Evolutionary conservation across 1,140 invertebrate species (phyloP).

Genomic region (Heliconius hermathena): DNA sequence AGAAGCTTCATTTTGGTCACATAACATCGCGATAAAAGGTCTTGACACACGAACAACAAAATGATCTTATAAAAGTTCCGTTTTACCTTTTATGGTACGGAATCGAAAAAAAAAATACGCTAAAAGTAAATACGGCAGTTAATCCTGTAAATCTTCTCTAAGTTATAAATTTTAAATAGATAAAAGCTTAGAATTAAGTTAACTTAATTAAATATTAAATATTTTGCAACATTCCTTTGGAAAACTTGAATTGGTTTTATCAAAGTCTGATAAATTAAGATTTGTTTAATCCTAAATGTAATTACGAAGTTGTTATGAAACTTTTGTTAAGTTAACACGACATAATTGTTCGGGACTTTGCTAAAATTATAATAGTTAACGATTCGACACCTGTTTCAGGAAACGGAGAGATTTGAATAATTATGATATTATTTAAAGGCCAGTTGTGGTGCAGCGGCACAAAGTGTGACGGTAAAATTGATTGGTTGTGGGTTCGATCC

Average conservation of each 20-base stretch:
- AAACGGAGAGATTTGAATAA: not conserved
- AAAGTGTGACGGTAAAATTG: too few relatives aligned
- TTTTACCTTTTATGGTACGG: too few relatives aligned
- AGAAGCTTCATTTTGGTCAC: too few relatives aligned
- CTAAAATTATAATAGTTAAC: not conserved
- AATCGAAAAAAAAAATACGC: too few relatives aligned
- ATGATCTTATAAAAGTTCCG: too few relatives aligned
- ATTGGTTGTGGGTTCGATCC: too few relatives aligned
- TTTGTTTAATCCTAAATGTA: constrained; percentile 7
- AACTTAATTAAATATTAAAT: constrained; percentile 4
- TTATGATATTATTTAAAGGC: not conserved
- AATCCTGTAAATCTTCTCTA: too few relatives aligned
- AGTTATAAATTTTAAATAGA: not conserved
- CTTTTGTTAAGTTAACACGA: constrained; percentile 6
- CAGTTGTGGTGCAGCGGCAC: too few relatives aligned
- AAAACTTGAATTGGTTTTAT: constrained; percentile 3
- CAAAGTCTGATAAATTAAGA: constrained; percentile 12
- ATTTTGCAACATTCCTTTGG: not conserved
- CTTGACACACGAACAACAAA: too few relatives aligned
- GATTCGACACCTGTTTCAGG: not conserved
- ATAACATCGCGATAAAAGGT: too few relatives aligned
- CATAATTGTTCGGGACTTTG: not conserved
- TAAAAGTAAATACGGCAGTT: too few relatives aligned
- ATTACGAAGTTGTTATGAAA: constrained; percentile 6
- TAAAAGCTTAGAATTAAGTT: not conserved